Percentiles rank a stretch among this genome's conserved stretches.
Conservation (phyloP, 2,113 vertebrate species). For the Otis tarda region DNA sequence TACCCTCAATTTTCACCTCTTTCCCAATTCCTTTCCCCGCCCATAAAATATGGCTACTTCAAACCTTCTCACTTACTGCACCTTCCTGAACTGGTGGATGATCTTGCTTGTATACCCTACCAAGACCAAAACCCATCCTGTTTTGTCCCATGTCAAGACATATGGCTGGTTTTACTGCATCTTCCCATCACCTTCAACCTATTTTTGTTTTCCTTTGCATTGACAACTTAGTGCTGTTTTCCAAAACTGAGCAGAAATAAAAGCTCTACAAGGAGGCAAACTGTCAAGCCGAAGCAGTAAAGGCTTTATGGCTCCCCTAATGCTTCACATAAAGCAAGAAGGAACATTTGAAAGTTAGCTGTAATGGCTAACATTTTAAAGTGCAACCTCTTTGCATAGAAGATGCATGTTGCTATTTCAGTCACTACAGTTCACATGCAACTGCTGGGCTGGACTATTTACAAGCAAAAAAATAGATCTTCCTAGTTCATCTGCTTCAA, state of each 20-base stretch:
- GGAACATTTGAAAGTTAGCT: neutral
- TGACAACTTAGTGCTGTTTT: neutral
- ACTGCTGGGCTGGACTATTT: neutral
- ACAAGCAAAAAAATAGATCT: slow-evolving; percentile 7
- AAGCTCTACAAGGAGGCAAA: neutral
- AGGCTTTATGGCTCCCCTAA: neutral
- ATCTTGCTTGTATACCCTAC: neutral
- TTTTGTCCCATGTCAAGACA: neutral
- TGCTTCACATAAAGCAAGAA: neutral
- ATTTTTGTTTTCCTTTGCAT: neutral
- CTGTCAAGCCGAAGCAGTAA: neutral
- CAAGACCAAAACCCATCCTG: neutral
- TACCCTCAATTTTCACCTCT: neutral
- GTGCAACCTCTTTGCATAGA: neutral
- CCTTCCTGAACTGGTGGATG: neutral
- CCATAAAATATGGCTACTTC: neutral
- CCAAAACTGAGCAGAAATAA: neutral
- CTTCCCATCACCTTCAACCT: neutral
- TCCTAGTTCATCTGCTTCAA: neutral
- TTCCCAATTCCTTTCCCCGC: neutral
- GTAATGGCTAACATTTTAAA: neutral
- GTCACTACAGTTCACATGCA: neutral
- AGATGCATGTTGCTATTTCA: slow-evolving; percentile 10
- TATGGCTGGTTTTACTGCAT: neutral
- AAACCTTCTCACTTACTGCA: neutral